Evolutionary conservation across 2,888 invertebrate genomes (phyloP).

Genomic region (Lamellibrachia satsuma): DNA sequence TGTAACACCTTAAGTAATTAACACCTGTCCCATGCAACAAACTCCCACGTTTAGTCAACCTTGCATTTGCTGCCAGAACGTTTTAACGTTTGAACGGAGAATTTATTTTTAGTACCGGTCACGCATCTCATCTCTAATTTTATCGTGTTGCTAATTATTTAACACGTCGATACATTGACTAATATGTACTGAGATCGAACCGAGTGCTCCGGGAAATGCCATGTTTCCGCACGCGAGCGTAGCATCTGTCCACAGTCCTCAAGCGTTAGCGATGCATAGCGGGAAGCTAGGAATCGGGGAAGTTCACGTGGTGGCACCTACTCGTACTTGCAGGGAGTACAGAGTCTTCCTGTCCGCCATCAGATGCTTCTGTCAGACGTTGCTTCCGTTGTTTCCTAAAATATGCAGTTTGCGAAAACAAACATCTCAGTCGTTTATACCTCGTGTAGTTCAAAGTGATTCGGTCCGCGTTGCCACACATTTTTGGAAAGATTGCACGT

Average conservation of each 20-base stretch:
- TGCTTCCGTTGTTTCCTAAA: no score
- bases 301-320: no score
- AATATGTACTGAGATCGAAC: background rate
- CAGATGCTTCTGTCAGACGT: background rate
- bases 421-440: no score
- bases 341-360: background rate
- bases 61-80: background rate
- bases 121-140: background rate
- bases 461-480: no score
- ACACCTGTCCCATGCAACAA: background rate
- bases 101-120: constrained; percentile 12
- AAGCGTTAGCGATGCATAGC: background rate
- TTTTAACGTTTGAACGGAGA: background rate
- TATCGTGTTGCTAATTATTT: background rate
- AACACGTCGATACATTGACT: background rate
- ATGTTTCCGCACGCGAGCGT: background rate
- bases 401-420: no score
- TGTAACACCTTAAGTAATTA: background rate
- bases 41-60: background rate
- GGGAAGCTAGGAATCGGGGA: background rate
- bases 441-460: no score
- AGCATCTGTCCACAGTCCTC: background rate
- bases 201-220: background rate
- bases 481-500: no score
- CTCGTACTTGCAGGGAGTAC: background rate